These are phyloP conservation scores for Amblyraja radiata DNA, from an alignment of 2,797 vertebrate species.

Conservation along the genomic window DNA sequence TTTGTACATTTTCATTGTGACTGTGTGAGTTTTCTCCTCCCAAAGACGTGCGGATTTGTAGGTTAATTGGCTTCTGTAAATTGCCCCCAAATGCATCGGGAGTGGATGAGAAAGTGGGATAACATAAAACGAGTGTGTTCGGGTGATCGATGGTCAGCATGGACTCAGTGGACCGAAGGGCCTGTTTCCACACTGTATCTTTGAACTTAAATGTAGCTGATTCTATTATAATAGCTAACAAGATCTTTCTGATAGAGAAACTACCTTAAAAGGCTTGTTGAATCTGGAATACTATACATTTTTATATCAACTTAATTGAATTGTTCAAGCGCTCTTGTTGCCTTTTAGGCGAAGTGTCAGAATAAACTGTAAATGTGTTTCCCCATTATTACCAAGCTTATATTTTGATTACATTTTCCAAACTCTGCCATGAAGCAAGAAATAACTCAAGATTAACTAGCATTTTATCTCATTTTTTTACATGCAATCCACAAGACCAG, in stretches of 20 bases:
- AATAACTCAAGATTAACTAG: not conserved
- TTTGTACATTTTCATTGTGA: too few relatives aligned
- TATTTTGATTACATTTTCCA: not conserved
- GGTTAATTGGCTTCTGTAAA: too few relatives aligned
- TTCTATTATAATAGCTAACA: not conserved
- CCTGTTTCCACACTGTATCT: too few relatives aligned
- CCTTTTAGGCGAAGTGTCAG: not conserved
- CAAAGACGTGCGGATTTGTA: too few relatives aligned
- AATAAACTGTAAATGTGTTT: not conserved
- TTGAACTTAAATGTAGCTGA: too few relatives aligned
- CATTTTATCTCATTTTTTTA: not conserved
- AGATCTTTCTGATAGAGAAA: not conserved
- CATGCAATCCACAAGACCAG: not conserved
- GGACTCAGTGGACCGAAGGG: too few relatives aligned
- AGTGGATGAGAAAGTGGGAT: too few relatives aligned
- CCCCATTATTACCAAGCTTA: not conserved
- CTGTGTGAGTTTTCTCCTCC: too few relatives aligned
- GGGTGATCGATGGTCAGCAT: too few relatives aligned
- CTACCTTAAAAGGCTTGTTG: not conserved
- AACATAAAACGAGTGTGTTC: too few relatives aligned
- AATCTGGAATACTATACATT: not conserved
- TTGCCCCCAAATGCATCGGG: too few relatives aligned
- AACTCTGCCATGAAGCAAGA: not conserved
- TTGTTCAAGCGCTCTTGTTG: not conserved
- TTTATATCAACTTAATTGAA: not conserved